Percentiles rank a stretch among this genome's conserved stretches.
Evolutionary conservation across 2,797 vertebrate species (phyloP).

Genomic region (Melanotaenia nigrans): DNA sequence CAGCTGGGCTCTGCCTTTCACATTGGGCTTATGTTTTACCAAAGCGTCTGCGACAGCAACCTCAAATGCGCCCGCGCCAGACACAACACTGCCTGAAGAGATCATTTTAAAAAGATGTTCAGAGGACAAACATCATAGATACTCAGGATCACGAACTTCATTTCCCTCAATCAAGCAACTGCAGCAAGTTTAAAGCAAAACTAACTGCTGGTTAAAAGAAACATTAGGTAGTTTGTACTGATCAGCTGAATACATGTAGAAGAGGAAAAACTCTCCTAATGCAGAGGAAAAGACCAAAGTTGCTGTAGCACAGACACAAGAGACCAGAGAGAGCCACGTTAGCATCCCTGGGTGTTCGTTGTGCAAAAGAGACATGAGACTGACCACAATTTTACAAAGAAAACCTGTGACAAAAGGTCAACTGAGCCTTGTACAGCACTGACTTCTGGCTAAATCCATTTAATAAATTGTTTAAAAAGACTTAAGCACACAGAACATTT

Average conservation of each 20-base stretch:
- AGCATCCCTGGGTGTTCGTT: slow-evolving; percentile 87
- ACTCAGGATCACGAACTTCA: not conserved
- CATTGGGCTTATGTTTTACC: slow-evolving; percentile 89
- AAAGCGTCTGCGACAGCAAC: slow-evolving; percentile 92
- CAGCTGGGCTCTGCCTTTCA: slow-evolving; percentile 94
- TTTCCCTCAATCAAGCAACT: accelerated
- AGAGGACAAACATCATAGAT: not conserved
- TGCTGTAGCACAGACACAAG: slow-evolving; percentile 85
- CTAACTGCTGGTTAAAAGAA: not conserved
- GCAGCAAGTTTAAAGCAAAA: not conserved
- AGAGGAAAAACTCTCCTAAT: slow-evolving; percentile 77
- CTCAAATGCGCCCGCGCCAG: slow-evolving; percentile 92
- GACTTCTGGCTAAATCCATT: not conserved
- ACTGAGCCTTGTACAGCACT: not conserved
- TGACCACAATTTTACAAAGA: not conserved
- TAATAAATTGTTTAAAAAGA: not conserved
- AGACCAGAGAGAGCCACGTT: slow-evolving; percentile 83
- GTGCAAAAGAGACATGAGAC: slow-evolving; percentile 44
- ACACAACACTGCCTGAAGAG: slow-evolving; percentile 87
- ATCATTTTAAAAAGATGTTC: not conserved
- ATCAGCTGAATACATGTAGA: slow-evolving; percentile 89
- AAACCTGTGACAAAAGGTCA: not conserved
- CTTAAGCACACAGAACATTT: not conserved
- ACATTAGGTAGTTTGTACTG: slow-evolving; percentile 72
- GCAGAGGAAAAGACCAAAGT: slow-evolving; percentile 82